These are phyloP conservation scores for Pterocles orientalis DNA, from an alignment of 2,113 vertebrate species.

Conservation along the genomic window DNA sequence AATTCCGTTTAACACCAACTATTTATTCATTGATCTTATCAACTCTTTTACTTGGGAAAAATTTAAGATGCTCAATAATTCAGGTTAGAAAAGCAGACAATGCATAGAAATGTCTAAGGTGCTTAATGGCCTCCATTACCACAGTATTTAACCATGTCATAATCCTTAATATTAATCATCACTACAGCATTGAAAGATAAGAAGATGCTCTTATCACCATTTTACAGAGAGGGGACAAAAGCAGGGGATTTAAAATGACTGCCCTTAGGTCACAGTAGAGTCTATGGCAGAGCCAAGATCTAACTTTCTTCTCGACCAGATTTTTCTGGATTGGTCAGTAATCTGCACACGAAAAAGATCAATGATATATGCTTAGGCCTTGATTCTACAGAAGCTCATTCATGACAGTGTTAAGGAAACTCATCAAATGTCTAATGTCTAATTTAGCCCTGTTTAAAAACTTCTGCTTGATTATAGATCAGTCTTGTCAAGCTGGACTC, in stretches of 20 bases:
- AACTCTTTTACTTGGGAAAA: not conserved
- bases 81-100: not conserved
- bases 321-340: conserved; percentile 12
- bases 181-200: not conserved
- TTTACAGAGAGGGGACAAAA: conserved; percentile 33
- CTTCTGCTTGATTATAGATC: not conserved
- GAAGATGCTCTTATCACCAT: conserved; percentile 32
- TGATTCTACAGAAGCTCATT: not conserved
- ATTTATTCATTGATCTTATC: not conserved
- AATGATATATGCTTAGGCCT: not conserved
- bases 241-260: not conserved
- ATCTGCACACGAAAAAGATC: not conserved
- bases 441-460: not conserved
- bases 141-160: not conserved
- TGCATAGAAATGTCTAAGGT: not conserved
- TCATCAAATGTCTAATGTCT: not conserved
- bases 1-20: not conserved
- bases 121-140: not conserved
- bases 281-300: not conserved
- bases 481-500: not conserved
- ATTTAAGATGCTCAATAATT: not conserved
- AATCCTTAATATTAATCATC: conserved; percentile 12
- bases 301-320: not conserved
- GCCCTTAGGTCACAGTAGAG: not conserved
- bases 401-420: not conserved